Evolutionary conservation across 2,113 vertebrate genomes (phyloP).

Genomic region (Lynx canadensis): DNA sequence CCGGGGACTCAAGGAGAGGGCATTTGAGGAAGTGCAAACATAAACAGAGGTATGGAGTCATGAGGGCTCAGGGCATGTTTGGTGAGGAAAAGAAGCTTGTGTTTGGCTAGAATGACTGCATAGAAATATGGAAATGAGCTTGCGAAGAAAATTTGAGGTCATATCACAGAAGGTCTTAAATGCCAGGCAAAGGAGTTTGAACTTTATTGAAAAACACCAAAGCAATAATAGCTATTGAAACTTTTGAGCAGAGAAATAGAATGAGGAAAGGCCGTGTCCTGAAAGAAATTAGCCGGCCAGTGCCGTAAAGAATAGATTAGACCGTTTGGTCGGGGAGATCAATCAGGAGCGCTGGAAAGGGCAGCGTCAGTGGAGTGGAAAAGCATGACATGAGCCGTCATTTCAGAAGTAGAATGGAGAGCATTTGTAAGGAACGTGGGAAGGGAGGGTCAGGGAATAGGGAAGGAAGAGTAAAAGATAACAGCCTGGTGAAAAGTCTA

Average conservation of each 20-base stretch:
- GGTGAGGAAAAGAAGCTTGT: background rate
- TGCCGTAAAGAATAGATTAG: background rate
- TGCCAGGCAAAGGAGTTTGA: background rate
- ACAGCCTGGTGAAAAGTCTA: conserved; percentile 10
- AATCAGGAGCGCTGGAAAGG: background rate
- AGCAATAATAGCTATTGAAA: background rate
- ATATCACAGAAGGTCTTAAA: background rate
- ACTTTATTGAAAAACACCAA: background rate
- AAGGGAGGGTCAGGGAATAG: background rate
- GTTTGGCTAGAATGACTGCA: background rate
- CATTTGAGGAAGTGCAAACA: background rate
- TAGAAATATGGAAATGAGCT: background rate
- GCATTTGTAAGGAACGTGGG: background rate
- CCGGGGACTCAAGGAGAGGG: background rate
- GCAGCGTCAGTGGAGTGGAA: background rate
- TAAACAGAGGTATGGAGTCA: background rate
- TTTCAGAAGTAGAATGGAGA: background rate
- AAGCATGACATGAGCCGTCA: background rate
- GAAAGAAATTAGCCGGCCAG: background rate
- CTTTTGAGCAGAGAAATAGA: background rate
- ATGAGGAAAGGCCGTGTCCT: background rate
- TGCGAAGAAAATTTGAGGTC: background rate
- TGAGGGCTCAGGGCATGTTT: background rate
- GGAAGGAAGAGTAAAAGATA: background rate
- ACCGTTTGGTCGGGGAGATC: background rate